Evolutionary conservation across 2,888 invertebrate genomes (phyloP), one percentile per base, ranked within the genome.

Genomic region (Apamea crenata): DNA sequence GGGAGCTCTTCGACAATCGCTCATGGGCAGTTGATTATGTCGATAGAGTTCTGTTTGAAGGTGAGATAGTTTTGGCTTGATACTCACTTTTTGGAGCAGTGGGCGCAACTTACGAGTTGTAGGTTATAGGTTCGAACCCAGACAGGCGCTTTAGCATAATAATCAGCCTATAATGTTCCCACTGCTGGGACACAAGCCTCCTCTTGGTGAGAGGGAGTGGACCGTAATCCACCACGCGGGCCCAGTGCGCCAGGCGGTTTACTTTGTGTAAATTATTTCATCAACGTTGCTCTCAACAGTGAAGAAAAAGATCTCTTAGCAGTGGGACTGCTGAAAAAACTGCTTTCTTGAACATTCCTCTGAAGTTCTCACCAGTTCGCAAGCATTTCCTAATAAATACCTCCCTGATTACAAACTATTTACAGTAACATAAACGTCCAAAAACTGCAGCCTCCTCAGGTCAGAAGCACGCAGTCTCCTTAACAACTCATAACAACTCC

Each of bases 11-110:
- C 76, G n/a, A 82, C 79, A 77, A 78, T 74, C 75, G 69, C 78
- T 77, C 80, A 78, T 74, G 74, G 80, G 70, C 67, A 66, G 76
- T 77, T 80, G 63, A 73, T 77, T 85, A 73, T 78, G 75, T 56
- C 40, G 47, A 70, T 40, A 18, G 21, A 78, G 16, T 70, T 67
- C n/a, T 73, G 47, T 82, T 67, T 87, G 63, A n/a, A 83, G 50
- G 61, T 82, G 71, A 82, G 44, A 40, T 61, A 50, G 71, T 65
- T 59, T 61, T 32, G 3, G 18, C 25, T 65, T 29, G 36, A 32
- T 70, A 32, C 16, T 59, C n/a, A 29, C 16, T 59, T 21, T n/a
- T 59, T 25, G 25, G 0, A 50, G 50, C 50, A 50, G 50, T 50
- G 21, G 50, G 7, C 7, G 50, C 50, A 18, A 7, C 18, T 50